phyloP scores from a whole-genome alignment of 2,797 vertebrate genomes.

The Pogoniulus pusillus region DNA sequence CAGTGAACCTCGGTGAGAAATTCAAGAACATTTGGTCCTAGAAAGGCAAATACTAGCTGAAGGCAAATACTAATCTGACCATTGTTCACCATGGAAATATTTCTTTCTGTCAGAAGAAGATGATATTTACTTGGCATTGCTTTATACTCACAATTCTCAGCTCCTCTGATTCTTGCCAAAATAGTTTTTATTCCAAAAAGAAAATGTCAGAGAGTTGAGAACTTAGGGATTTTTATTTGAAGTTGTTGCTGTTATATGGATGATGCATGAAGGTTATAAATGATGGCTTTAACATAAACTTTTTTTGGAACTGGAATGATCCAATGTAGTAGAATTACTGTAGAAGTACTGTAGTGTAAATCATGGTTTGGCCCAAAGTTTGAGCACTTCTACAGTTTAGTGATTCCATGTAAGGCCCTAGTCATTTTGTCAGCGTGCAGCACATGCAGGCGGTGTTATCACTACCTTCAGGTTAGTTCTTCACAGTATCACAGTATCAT shows the following conservation, averaged over 20 bases:
- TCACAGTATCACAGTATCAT: too few relatives aligned
- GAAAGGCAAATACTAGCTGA: background rate
- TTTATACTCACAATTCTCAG: background rate
- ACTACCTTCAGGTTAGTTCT: background rate
- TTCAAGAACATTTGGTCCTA: background rate
- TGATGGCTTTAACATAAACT: constrained; percentile 9
- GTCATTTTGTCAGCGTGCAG: background rate
- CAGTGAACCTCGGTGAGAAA: background rate
- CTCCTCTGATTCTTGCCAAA: background rate
- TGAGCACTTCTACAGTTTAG: constrained; percentile 6
- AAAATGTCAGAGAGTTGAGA: background rate
- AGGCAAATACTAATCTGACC: background rate
- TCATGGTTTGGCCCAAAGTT: constrained; percentile 24
- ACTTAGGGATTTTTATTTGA: background rate
- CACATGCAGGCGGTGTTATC: background rate
- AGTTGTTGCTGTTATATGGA: constrained; percentile 3
- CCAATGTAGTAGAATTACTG: background rate
- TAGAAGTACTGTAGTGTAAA: background rate
- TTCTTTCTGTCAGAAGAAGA: background rate
- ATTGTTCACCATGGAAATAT: constrained; percentile 1
- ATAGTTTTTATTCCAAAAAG: constrained; percentile 11
- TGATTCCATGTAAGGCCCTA: background rate
- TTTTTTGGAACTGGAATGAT: background rate
- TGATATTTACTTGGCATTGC: background rate
- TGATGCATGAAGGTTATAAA: background rate